A percentile compares a stretch with the other conserved stretches of the same genome.
phyloP scores from a whole-genome alignment of 2,113 vertebrate species.

The Lophotis ruficrista region DNA sequence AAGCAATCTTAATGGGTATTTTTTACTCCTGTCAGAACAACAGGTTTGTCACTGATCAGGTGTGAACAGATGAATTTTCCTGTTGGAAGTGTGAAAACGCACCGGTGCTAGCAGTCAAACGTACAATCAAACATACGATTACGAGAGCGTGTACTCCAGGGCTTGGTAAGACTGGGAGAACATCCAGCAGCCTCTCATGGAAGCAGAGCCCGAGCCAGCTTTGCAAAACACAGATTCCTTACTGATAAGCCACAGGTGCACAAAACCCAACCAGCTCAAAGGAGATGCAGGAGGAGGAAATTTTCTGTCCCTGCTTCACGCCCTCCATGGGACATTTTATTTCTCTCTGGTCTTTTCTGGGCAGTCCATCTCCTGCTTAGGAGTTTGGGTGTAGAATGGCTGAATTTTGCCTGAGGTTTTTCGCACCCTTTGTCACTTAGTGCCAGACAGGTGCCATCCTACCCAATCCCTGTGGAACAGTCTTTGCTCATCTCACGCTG shows the following conservation, averaged over 20 bases:
- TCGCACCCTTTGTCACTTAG: neutral
- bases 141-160: neutral
- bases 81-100: neutral
- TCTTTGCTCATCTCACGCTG: too few species aligned
- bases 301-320: neutral
- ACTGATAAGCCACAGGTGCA: neutral
- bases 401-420: neutral
- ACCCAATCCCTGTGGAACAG: neutral
- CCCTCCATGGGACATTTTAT: neutral
- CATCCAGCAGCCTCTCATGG: neutral
- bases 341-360: neutral
- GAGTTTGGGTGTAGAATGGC: neutral
- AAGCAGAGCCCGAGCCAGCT: neutral
- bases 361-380: neutral
- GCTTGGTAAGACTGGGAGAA: neutral
- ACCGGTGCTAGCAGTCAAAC: neutral
- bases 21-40: neutral
- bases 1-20: neutral
- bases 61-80: neutral
- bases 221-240: neutral
- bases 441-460: neutral
- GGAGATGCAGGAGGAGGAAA: neutral
- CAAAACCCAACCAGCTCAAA: neutral
- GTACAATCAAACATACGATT: neutral
- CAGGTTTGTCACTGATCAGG: neutral